Evolutionary conservation across 2,888 invertebrate species (phyloP).

Genomic region (Shargacucullia verbasci): DNA sequence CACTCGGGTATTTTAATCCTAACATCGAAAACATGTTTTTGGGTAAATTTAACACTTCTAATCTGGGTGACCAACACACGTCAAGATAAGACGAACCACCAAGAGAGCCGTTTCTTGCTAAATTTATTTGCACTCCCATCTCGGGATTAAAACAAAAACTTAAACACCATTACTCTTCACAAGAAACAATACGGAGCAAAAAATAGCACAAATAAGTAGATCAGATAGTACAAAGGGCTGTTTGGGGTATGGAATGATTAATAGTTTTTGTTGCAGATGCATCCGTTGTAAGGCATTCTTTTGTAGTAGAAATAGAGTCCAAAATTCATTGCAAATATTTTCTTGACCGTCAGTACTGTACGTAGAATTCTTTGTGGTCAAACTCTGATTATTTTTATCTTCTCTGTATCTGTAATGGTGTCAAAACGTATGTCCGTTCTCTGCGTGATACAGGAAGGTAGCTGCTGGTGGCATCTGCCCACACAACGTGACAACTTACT

Average conservation of each 20-base stretch:
- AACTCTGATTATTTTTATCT: slow-evolving; percentile 85
- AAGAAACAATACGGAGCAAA: slow-evolving; percentile 81
- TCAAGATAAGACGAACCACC: slow-evolving; percentile 75
- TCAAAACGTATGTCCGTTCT: slow-evolving; percentile 86
- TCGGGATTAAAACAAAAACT: slow-evolving; percentile 82
- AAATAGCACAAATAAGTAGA: slow-evolving; percentile 81
- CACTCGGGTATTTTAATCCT: slow-evolving; percentile 59
- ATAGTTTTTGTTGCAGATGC: slow-evolving; percentile 73
- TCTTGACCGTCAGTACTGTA: slow-evolving; percentile 39
- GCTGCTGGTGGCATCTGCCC: slow-evolving; percentile 78
- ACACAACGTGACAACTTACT: slow-evolving; percentile 85
- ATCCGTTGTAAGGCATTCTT: slow-evolving; percentile 23
- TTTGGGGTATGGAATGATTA: slow-evolving; percentile 78
- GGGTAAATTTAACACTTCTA: slow-evolving; percentile 75
- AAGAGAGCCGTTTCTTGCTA: slow-evolving; percentile 68
- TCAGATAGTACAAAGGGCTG: slow-evolving; percentile 84
- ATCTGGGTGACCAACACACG: slow-evolving; percentile 70
- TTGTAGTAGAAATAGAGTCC: slow-evolving; percentile 38
- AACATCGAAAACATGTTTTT: slow-evolving; percentile 68
- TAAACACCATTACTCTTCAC: slow-evolving; percentile 71
- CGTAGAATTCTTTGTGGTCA: slow-evolving; percentile 76
- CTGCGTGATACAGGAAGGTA: slow-evolving; percentile 87
- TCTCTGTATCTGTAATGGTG: slow-evolving; percentile 81
- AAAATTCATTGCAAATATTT: slow-evolving; percentile 38
- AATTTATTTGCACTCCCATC: slow-evolving; percentile 83